Evolutionary conservation across 2,113 vertebrate genomes (phyloP).

Genomic region (Melanotaenia duboulayi): DNA sequence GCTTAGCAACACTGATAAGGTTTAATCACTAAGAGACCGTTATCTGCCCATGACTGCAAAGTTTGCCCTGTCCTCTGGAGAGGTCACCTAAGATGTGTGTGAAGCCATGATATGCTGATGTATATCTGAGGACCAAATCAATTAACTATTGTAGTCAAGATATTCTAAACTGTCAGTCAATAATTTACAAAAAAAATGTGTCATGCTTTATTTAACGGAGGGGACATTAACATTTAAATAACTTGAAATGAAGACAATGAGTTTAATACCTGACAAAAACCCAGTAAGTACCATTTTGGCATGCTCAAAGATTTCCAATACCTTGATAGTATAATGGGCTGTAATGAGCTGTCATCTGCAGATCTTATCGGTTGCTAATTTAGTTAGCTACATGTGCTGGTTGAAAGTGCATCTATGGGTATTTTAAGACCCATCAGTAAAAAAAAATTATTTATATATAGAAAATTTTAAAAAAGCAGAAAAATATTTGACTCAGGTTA

Average conservation of each 20-base stretch:
- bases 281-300: neutral
- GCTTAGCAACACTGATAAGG: constrained; percentile 67
- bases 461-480: neutral
- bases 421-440: neutral
- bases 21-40: constrained; percentile 48
- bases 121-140: neutral
- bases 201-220: neutral
- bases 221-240: neutral
- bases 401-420: neutral
- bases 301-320: neutral
- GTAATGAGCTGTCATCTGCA: neutral
- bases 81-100: constrained; percentile 52
- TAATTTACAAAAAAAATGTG: constrained; percentile 1
- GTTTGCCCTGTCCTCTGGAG: constrained; percentile 45
- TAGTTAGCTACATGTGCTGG: neutral
- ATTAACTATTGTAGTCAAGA: neutral
- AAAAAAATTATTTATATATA: neutral
- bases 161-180: neutral
- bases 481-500: too few relatives aligned
- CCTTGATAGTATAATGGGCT: neutral
- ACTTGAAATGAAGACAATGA: neutral
- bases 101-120: constrained; percentile 15
- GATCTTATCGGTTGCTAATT: neutral
- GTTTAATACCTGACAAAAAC: neutral
- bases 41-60: constrained; percentile 47